Conservation (phyloP, 2,888 invertebrate genomes). For the Melanostoma scalare region DNA sequence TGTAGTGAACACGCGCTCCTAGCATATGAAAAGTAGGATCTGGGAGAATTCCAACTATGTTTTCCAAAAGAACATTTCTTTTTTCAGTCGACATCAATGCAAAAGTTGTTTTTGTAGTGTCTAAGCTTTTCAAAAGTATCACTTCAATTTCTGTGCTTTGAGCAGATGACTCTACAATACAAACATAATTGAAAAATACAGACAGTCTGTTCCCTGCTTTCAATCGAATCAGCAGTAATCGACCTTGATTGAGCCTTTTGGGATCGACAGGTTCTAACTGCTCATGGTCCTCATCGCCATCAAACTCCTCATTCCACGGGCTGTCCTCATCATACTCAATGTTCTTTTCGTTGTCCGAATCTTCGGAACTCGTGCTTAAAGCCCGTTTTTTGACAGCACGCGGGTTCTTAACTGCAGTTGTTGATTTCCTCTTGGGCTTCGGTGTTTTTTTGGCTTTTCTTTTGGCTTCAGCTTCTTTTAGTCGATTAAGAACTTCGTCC, state of each 20-base stretch:
- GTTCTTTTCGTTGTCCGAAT: neutral
- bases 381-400: neutral
- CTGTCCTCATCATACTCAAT: no score
- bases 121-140: conserved; percentile 26
- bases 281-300: conserved; percentile 10
- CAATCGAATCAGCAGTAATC: conserved; percentile 21
- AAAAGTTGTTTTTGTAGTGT: conserved; percentile 20
- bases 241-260: conserved; percentile 23
- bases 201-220: conserved; percentile 30
- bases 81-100: conserved; percentile 22
- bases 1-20: no score
- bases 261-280: conserved; percentile 14
- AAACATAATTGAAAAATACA: conserved; percentile 23
- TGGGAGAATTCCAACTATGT: conserved; percentile 3
- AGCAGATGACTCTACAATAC: conserved; percentile 19
- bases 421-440: neutral
- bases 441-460: no score
- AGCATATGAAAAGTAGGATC: no score
- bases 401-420: neutral
- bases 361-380: conserved; percentile 5
- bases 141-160: conserved; percentile 34
- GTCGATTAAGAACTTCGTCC: neutral
- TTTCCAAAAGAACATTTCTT: conserved; percentile 11
- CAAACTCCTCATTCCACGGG: no score
- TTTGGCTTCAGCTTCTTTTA: no score